Percentiles rank a stretch among this genome's conserved stretches.
These are phyloP conservation scores for Acleris holmiana DNA, from an alignment of 2,888 invertebrate genomes.

Conservation along the genomic window DNA sequence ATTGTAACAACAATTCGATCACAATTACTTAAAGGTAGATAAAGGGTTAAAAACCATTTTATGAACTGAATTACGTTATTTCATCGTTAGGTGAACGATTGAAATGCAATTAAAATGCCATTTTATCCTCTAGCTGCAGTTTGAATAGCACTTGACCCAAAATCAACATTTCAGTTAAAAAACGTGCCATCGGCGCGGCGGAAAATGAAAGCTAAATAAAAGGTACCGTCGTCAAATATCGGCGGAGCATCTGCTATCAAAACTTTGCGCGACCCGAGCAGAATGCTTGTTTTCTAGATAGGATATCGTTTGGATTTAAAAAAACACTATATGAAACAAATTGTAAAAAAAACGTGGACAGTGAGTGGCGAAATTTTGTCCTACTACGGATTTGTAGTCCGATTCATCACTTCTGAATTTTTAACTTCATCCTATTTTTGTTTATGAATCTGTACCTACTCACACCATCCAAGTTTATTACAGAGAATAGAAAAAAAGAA, in stretches of 20 bases:
- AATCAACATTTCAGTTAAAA: slow-evolving; percentile 36
- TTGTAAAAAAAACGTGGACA: too few species aligned
- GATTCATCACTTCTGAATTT: too few species aligned
- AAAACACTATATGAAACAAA: background rate
- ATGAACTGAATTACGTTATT: background rate
- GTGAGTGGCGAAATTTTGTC: too few species aligned
- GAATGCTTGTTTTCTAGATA: background rate
- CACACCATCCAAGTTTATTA: too few species aligned
- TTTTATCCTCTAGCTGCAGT: background rate
- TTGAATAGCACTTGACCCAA: slow-evolving; percentile 19
- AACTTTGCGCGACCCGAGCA: slow-evolving; percentile 46
- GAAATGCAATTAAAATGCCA: background rate
- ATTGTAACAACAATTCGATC: too few species aligned
- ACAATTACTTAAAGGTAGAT: too few species aligned
- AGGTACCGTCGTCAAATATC: slow-evolving; percentile 50
- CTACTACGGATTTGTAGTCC: too few species aligned
- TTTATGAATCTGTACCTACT: too few species aligned
- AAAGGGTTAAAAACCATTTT: too few species aligned
- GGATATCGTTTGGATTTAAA: background rate
- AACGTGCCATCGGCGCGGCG: slow-evolving; percentile 45
- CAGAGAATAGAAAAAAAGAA: too few species aligned
- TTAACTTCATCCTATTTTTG: too few species aligned
- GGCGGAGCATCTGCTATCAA: slow-evolving; percentile 53
- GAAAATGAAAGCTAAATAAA: slow-evolving; percentile 61
- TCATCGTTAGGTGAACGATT: background rate